A percentile compares a stretch with the other conserved stretches of the same genome.
Evolutionary conservation across 2,797 vertebrate genomes (phyloP).

Genomic region (Argentina silus): DNA sequence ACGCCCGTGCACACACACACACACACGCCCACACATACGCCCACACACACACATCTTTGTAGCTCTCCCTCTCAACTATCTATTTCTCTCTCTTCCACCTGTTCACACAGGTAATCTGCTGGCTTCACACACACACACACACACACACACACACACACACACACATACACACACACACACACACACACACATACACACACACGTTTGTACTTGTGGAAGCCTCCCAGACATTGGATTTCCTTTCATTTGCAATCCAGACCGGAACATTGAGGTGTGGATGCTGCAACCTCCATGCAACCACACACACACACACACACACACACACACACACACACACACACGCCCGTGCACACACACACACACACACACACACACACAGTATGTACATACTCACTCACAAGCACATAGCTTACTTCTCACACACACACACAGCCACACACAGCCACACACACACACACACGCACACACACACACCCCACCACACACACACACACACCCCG

Average conservation of each 20-base stretch:
- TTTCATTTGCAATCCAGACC: conserved; percentile 69
- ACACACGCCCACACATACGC: not conserved
- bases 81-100: not conserved
- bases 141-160: conserved; percentile 27
- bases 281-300: conserved; percentile 1
- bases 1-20: not conserved
- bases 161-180: conserved; percentile 32
- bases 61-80: not conserved
- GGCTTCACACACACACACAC: conserved; percentile 13
- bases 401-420: too few relatives aligned
- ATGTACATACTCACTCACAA: conserved; percentile 30
- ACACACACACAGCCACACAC: conserved; percentile 23
- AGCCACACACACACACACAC: conserved; percentile 4
- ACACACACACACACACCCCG: conserved; percentile 35
- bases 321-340: too few relatives aligned
- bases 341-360: too few relatives aligned
- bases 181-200: conserved; percentile 44
- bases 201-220: conserved; percentile 61
- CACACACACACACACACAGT: conserved; percentile 42
- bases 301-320: conserved; percentile 43
- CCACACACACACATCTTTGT: conserved; percentile 1
- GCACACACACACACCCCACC: not conserved
- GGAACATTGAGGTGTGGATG: conserved; percentile 52
- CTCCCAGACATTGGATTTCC: conserved; percentile 68
- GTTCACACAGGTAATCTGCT: too few relatives aligned